These are phyloP conservation scores for Temnothorax longispinosus DNA, from an alignment of 1,140 invertebrate species.

Conservation along the genomic window DNA sequence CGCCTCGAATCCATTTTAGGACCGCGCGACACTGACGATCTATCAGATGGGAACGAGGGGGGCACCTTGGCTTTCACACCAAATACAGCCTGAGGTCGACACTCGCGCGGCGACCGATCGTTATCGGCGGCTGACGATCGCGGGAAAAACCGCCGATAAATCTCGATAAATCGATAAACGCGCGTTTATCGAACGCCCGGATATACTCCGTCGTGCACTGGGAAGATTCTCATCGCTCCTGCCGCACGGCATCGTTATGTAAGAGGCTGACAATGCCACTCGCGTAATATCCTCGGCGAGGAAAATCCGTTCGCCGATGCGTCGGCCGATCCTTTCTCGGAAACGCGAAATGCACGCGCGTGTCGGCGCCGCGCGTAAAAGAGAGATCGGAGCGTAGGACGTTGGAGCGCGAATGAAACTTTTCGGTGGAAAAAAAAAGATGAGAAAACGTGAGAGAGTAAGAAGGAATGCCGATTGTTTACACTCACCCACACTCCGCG, in stretches of 20 bases:
- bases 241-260: constrained; percentile 66
- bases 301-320: constrained; percentile 62
- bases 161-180: background rate
- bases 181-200: background rate
- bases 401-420: background rate
- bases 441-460: background rate
- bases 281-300: constrained; percentile 71
- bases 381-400: background rate
- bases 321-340: constrained; percentile 50
- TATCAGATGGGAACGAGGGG: background rate
- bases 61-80: constrained; percentile 47
- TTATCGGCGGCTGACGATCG: background rate
- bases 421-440: background rate
- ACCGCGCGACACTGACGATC: constrained; percentile 33
- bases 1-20: constrained; percentile 36
- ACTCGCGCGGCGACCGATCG: background rate
- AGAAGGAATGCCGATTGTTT: constrained; percentile 40
- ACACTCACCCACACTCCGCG: constrained; percentile 64
- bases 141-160: background rate
- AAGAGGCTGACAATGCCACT: constrained; percentile 72
- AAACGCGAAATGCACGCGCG: constrained; percentile 27
- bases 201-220: constrained; percentile 52
- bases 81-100: constrained; percentile 24
- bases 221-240: constrained; percentile 76
- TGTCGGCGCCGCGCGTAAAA: background rate